Percentiles rank a stretch among this genome's conserved stretches.
Evolutionary conservation across 2,113 vertebrate genomes (phyloP).

Genomic region (Platysteira castanea): DNA sequence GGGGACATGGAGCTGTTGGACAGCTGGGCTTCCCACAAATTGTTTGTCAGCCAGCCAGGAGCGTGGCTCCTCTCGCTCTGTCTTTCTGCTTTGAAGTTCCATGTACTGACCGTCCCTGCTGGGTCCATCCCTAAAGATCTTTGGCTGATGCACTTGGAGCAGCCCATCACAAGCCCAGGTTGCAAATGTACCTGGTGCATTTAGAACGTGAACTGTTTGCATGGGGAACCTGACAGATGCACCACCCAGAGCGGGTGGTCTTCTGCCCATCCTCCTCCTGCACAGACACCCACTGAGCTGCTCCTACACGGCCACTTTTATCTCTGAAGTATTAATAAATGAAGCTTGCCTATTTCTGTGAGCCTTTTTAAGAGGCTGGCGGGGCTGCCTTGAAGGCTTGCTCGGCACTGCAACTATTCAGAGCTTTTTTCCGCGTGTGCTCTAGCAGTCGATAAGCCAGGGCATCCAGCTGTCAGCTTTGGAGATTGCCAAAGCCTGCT

Average conservation of each 20-base stretch:
- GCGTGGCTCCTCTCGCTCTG: accelerated
- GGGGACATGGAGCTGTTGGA: not conserved
- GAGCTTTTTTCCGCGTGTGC: not conserved
- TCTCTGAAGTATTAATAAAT: slow-evolving; percentile 46
- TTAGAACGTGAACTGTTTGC: not conserved
- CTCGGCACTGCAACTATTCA: slow-evolving; percentile 1
- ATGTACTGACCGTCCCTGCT: accelerated
- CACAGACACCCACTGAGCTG: not conserved
- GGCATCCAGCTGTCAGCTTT: slow-evolving; percentile 55
- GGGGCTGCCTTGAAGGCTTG: not conserved
- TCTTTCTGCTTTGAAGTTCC: not conserved
- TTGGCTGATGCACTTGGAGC: not conserved
- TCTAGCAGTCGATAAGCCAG: slow-evolving; percentile 42
- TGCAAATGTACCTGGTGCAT: not conserved
- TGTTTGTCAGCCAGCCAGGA: not conserved
- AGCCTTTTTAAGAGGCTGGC: not conserved
- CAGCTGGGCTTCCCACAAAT: not conserved
- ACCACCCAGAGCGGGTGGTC: not conserved
- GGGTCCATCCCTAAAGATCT: not conserved
- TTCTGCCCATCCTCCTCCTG: not conserved
- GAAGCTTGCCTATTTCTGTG: slow-evolving; percentile 17
- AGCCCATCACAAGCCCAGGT: not conserved
- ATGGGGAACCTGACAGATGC: not conserved
- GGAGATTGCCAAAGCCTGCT: slow-evolving; percentile 41
- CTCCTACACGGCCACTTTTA: not conserved